Percentiles rank a stretch among this genome's conserved stretches.
Evolutionary conservation across 2,113 vertebrate genomes (phyloP).

Genomic region (Corydoras maculifer): DNA sequence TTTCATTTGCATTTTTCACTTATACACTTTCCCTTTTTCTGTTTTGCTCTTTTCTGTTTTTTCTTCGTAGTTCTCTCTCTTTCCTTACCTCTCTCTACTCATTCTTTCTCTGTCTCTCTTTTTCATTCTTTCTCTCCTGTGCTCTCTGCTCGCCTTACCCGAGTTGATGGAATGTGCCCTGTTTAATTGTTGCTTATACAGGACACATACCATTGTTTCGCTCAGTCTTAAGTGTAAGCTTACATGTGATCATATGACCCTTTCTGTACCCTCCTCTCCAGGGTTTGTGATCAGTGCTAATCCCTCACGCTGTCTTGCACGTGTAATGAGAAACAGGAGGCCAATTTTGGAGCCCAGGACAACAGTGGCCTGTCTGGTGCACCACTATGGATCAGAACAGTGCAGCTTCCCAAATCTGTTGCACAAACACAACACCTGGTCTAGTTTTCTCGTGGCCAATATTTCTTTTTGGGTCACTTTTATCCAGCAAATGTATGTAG

Average conservation of each 20-base stretch:
- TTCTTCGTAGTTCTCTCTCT: not conserved
- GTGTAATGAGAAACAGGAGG: constrained; percentile 34
- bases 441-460: too few relatives aligned
- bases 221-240: constrained; percentile 26
- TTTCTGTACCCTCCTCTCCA: constrained; percentile 7
- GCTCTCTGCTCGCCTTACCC: constrained; percentile 9
- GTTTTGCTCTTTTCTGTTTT: constrained; percentile 4
- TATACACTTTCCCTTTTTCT: constrained; percentile 2
- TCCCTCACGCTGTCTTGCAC: constrained; percentile 27
- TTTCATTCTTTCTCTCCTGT: constrained; percentile 1
- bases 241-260: constrained; percentile 36
- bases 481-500: not conserved
- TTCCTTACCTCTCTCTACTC: not conserved
- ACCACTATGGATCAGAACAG: constrained; percentile 11
- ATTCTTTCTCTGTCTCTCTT: constrained; percentile 1
- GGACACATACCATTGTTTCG: constrained; percentile 22
- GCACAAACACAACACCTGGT: not conserved
- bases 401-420: not conserved
- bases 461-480: not conserved
- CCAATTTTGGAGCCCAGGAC: constrained; percentile 14
- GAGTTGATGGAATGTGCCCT: constrained; percentile 28
- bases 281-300: constrained; percentile 31
- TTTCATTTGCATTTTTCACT: not conserved
- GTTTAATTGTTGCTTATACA: constrained; percentile 31
- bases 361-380: constrained; percentile 12